Conservation (phyloP, 2,797 vertebrate genomes). For the Lateolabrax maculatus region DNA sequence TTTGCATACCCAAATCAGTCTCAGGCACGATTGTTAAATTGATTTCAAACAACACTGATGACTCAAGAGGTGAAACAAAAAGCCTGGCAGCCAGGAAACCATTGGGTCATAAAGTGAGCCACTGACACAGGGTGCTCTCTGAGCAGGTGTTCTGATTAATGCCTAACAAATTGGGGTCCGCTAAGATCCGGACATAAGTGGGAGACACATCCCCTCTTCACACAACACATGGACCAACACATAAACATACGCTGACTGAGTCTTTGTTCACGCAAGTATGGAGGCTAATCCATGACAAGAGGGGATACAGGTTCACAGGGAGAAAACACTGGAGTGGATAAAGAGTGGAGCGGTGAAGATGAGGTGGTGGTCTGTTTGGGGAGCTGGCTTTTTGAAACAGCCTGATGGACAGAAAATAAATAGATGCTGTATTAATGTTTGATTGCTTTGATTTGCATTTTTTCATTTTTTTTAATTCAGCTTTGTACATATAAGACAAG, state of each 20-base stretch:
- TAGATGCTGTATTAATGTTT: slow-evolving; percentile 6
- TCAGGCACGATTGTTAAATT: slow-evolving; percentile 80
- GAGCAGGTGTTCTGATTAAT: slow-evolving; percentile 88
- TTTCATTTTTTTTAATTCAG: slow-evolving; percentile 2
- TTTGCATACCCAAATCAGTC: slow-evolving; percentile 87
- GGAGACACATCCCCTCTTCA: slow-evolving; percentile 73
- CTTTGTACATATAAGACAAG: background rate
- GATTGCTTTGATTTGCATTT: background rate
- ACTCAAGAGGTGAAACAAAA: slow-evolving; percentile 85
- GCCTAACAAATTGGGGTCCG: slow-evolving; percentile 83
- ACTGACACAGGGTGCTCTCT: slow-evolving; percentile 68
- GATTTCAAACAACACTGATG: slow-evolving; percentile 86
- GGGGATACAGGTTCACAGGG: slow-evolving; percentile 67
- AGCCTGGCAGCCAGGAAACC: slow-evolving; percentile 58
- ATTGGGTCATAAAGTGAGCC: slow-evolving; percentile 71
- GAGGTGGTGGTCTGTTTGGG: slow-evolving; percentile 37
- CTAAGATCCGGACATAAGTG: slow-evolving; percentile 79
- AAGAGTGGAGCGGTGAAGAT: slow-evolving; percentile 53
- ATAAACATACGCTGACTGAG: slow-evolving; percentile 68
- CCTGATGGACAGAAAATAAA: slow-evolving; percentile 14
- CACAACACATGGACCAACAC: slow-evolving; percentile 64
- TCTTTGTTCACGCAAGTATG: slow-evolving; percentile 78
- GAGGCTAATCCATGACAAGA: slow-evolving; percentile 77
- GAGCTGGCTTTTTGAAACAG: slow-evolving; percentile 28
- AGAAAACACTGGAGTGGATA: slow-evolving; percentile 69